Evolutionary conservation across 2,113 vertebrate genomes (phyloP).

Genomic region (Xyrauchen texanus): DNA sequence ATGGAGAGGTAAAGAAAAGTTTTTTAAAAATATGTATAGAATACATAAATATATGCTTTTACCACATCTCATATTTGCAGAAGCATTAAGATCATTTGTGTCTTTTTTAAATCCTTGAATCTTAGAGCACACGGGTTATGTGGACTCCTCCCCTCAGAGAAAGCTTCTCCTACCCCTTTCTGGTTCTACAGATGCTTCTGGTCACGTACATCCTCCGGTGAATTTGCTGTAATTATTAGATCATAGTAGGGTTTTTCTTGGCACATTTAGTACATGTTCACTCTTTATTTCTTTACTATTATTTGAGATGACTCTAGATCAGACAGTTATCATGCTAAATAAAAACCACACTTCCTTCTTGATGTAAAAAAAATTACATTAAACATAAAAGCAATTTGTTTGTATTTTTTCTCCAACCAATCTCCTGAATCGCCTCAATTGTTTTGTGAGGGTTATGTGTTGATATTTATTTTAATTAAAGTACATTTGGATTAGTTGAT

Average conservation of each 20-base stretch:
- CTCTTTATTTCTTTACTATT: background rate
- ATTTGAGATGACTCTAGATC: background rate
- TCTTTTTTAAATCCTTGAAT: background rate
- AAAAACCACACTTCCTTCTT: background rate
- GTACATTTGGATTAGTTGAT: no score
- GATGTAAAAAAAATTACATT: background rate
- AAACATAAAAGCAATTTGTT: background rate
- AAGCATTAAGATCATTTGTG: no score
- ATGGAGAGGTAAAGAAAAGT: slow-evolving; percentile 85
- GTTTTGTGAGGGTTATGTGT: no score
- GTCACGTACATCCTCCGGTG: slow-evolving; percentile 95
- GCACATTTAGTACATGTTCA: background rate
- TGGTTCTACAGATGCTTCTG: slow-evolving; percentile 95
- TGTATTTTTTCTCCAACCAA: no score
- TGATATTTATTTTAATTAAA: no score
- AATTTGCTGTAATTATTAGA: background rate
- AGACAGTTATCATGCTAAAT: background rate
- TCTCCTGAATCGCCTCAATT: no score
- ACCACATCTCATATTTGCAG: no score
- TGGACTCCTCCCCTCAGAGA: slow-evolving; percentile 97
- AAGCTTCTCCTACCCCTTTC: slow-evolving; percentile 96
- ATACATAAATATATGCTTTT: no score
- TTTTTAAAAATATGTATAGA: background rate
- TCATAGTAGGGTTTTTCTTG: no score
- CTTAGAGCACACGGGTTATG: slow-evolving; percentile 94